These are phyloP conservation scores for Forficula auricularia DNA, from an alignment of 1,140 invertebrate species.

Conservation along the genomic window DNA sequence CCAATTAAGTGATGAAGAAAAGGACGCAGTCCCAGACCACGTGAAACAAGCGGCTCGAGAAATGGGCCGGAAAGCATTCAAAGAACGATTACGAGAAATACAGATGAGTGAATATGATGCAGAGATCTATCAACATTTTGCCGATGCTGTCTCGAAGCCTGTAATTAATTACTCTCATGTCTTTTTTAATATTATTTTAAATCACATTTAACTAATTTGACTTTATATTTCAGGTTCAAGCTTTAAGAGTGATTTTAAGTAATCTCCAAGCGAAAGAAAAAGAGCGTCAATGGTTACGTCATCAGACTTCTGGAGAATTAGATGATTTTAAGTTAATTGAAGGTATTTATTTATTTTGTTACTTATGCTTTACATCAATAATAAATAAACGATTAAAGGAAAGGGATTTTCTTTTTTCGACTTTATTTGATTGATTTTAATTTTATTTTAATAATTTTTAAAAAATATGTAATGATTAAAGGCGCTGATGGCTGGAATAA, in stretches of 20 bases:
- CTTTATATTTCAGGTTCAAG: conserved; percentile 27
- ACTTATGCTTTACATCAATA: too few species aligned
- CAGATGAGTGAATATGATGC: conserved; percentile 90
- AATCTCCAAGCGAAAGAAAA: conserved; percentile 78
- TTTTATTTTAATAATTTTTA: too few species aligned
- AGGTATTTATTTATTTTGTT: conserved; percentile 36
- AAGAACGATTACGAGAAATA: conserved; percentile 77
- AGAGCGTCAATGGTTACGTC: conserved; percentile 79
- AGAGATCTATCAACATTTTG: conserved; percentile 66
- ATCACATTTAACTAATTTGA: neutral
- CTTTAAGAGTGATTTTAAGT: conserved; percentile 38
- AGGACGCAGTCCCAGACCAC: conserved; percentile 76
- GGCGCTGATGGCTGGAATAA: too few species aligned
- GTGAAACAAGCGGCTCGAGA: conserved; percentile 74
- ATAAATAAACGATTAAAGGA: too few species aligned
- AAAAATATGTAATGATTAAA: too few species aligned
- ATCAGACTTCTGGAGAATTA: conserved; percentile 85
- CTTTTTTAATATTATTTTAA: neutral
- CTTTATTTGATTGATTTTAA: too few species aligned
- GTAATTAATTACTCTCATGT: conserved; percentile 34
- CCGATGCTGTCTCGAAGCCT: conserved; percentile 55
- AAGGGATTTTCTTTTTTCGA: too few species aligned
- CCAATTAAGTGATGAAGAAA: conserved; percentile 59
- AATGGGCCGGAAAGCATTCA: conserved; percentile 81
- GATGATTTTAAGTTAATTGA: conserved; percentile 94